Evolutionary conservation across 2,113 vertebrate species (phyloP), one percentile per base, ranked within the genome.

Genomic region (Mormoops blainvillei): DNA sequence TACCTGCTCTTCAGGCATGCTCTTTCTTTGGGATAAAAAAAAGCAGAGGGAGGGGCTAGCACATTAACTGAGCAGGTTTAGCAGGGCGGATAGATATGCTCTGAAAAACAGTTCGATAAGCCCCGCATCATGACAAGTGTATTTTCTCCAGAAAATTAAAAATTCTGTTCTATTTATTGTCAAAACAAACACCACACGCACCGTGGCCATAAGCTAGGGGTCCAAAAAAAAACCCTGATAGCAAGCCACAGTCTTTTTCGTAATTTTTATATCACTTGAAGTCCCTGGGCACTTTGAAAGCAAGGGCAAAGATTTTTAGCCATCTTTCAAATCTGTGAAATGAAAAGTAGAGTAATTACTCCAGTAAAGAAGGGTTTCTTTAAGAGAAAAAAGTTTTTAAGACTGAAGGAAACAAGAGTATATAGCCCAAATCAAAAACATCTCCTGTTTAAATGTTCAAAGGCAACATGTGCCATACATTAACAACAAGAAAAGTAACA

Each of bases 261-360:
- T 68, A 18, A 63, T 19, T 4, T 94, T 73, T 61, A 16, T 36
- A 38, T 61, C 80, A 8, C 38, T 85, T 68, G 28, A 90, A 88
- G 87, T 36, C 83, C 54, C 24, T 52, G 54, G 38, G 15, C 12
- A 67, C 76, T 77, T 94, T 16, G 70, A 94, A 83, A 91, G 92
- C 84, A 68, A 38, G 93, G 85, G 12, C 28, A 82, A 20, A 58
- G 31, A 18, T 38, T 85, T 93, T 92, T 6, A 74, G 68, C 81
- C 90, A 86, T 77, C 33, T 43, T 89, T 98, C 20, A 94, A 82
- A 92, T 31, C 86, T 95, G 22, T 33, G n/a, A 85, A 91, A 70
- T 1, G 24, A 43, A 8, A 58, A 63, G 12, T 24, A 95, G 19
- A 89, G 54, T 38, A 50, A 94, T 96, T 81, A 33, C 61, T 94